Evolutionary conservation across 2,113 vertebrate species (phyloP), one percentile per base, ranked within the genome.

Genomic region (Cynocephalus volans): DNA sequence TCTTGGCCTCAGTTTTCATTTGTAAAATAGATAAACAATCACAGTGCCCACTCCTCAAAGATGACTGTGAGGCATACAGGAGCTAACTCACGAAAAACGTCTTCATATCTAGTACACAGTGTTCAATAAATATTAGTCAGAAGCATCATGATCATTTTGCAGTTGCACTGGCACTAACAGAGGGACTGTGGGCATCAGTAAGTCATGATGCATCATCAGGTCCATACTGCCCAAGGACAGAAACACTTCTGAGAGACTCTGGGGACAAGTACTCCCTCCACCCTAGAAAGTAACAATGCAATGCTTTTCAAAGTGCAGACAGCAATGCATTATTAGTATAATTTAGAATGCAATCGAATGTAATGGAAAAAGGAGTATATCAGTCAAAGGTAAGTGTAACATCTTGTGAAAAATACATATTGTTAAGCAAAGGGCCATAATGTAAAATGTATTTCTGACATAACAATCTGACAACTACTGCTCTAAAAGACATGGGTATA

Each of bases 131-230:
- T 50, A 62, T 11, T 21, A 50, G 23, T 85, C 48, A 90, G n/a
- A 69, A 88, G 36, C 65, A 60, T 18, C 23, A 80, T 5, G 8
- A 36, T 21, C 24, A 73, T 50, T 81, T 23, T 41, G 52, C 28
- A n/a, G 54, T 26, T 48, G 31, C 31, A 28, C 23, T 50, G 52
- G 36, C 12, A 58, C 58, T 21, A 48, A 91, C 62, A 64, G 14
- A 69, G 54, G 13, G 60, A 75, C 19, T 0, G 0, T 1, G 41
- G 56, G 11, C 56, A 48, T 1, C 6, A 21, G 13, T 5, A 67
- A 41, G 33, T 73, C 82, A 60, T 0, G 13, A 15, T 4, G 10
- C 0, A 18, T 60, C 48, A 54, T 62, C 24, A 18, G 21, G 67
- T 80, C 77, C 15, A 45, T 13, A 13, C 70, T 64, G 26, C 52